Percentiles rank a stretch among this genome's conserved stretches.
These are phyloP conservation scores for Parazoanthus atlanticus DNA, from an alignment of 92 coral and sea anemone species.

Conservation along the genomic window DNA sequence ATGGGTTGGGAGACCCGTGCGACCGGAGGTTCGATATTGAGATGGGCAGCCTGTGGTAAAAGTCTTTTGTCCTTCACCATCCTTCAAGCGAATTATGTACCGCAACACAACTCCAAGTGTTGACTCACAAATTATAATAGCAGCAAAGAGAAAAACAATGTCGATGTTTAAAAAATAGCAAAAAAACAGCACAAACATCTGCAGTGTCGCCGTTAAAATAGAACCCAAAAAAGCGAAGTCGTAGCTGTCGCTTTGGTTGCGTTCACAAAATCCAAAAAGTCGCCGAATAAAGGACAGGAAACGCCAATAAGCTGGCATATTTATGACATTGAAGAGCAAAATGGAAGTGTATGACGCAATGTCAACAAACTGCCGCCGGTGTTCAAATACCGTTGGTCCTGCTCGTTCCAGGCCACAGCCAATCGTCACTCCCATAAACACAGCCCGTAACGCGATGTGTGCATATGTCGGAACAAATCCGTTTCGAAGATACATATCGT, in stretches of 20 bases:
- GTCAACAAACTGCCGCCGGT: background rate
- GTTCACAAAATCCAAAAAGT: background rate
- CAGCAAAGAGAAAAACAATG: constrained; percentile 3
- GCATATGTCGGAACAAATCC: constrained; percentile 24
- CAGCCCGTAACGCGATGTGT: constrained; percentile 20
- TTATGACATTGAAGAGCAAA: background rate
- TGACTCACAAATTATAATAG: background rate
- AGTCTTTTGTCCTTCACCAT: constrained; percentile 20
- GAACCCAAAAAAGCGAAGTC: constrained; percentile 14
- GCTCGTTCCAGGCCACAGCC: constrained; percentile 16
- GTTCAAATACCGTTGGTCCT: background rate
- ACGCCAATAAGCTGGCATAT: background rate
- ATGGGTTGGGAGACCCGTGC: constrained; percentile 22
- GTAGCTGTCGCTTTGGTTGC: background rate
- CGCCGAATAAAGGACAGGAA: background rate
- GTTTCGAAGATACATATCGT: background rate
- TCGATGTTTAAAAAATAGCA: background rate
- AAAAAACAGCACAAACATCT: background rate
- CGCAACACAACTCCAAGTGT: constrained; percentile 9
- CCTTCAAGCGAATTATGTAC: constrained; percentile 17
- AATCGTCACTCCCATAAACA: constrained; percentile 1
- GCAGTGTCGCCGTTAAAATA: background rate
- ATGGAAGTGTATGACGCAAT: constrained; percentile 1
- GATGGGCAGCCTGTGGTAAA: constrained; percentile 23
- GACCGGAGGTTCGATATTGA: constrained; percentile 7